Base-by-base conservation (phyloP, 1,140 invertebrate genomes). In the silkworm (Bombyx mori) region DNA sequence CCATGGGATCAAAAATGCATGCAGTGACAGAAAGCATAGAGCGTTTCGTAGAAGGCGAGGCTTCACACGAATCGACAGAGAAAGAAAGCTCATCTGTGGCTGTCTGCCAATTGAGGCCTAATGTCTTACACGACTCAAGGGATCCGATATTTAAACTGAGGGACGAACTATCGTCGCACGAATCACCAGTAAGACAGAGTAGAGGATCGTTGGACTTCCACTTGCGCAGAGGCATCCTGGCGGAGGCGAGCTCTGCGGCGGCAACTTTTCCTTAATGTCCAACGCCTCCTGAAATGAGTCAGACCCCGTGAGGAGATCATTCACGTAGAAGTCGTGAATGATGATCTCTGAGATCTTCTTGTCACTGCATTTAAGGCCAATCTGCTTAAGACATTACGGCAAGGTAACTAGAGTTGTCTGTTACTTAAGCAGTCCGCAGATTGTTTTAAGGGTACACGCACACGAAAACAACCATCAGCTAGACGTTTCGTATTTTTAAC, bases 251-350 rank as follows among this genome's bases (percentile, higher is more conserved):
- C n/a, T 52, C n/a, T n/a, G 42, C 12, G 22, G 8, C 4, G 26
- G n/a, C 1, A 47, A 51, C 12, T 69, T 18, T 18, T 18, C 1
- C 12, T 18, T 18, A 18, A 18, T 18, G 12, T 18, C 12, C 12
- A 18, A 18, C 12, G 12, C 12, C 12, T 18, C 12, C 12, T 18
- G 12, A 18, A 18, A 18, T 52, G 1, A 45, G 44, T 44, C 69
- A 55, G 57, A 82, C 73, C 6, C 70, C 69, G 54, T 77, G 53
- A 2, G 58, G 45, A 8, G 52, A 35, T 61, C 85, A 88, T 62
- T 85, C 82, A 42, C 70, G 42, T 42, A 88, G 77, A 54, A 82
- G 77, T 58, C 69, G 44, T 5, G 51, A 42, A 59, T 82, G 76
- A 26, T 49, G 7, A 12, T 50, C 7, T 54, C 72, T 69, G 22